Evolutionary conservation across 2,888 invertebrate genomes (phyloP).

Genomic region (Drosophila robusta): DNA sequence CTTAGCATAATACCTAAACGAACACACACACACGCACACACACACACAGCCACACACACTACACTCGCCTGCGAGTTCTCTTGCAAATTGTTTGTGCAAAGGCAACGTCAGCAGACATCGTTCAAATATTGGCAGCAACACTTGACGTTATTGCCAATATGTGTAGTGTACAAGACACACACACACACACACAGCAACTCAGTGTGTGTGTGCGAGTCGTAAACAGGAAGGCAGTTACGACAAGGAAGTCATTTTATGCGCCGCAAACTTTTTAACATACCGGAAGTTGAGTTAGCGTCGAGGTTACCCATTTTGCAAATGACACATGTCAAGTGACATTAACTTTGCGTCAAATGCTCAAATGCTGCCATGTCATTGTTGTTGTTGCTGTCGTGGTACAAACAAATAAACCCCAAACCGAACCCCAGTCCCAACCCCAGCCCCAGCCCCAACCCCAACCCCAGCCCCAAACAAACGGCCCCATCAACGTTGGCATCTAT

Average conservation of each 20-base stretch:
- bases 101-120: slow-evolving; percentile 62
- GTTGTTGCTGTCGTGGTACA: slow-evolving; percentile 61
- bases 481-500: slow-evolving; percentile 67
- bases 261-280: slow-evolving; percentile 81
- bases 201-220: slow-evolving; percentile 55
- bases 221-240: slow-evolving; percentile 78
- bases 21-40: slow-evolving; percentile 8
- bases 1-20: slow-evolving; percentile 42
- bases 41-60: not conserved
- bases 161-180: slow-evolving; percentile 41
- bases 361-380: slow-evolving; percentile 37
- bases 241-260: slow-evolving; percentile 80
- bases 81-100: slow-evolving; percentile 35
- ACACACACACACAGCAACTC: slow-evolving; percentile 4
- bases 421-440: slow-evolving; percentile 15
- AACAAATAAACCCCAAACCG: slow-evolving; percentile 68
- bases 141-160: slow-evolving; percentile 80
- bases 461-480: slow-evolving; percentile 31
- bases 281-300: slow-evolving; percentile 80
- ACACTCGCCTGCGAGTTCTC: slow-evolving; percentile 1
- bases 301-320: slow-evolving; percentile 81
- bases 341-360: slow-evolving; percentile 80
- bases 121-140: slow-evolving; percentile 75
- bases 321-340: slow-evolving; percentile 84
- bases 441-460: slow-evolving; percentile 22